Percentiles rank a stretch among this genome's conserved stretches.
phyloP scores from a whole-genome alignment of 1,140 invertebrate genomes.

The Bombus polaris region DNA sequence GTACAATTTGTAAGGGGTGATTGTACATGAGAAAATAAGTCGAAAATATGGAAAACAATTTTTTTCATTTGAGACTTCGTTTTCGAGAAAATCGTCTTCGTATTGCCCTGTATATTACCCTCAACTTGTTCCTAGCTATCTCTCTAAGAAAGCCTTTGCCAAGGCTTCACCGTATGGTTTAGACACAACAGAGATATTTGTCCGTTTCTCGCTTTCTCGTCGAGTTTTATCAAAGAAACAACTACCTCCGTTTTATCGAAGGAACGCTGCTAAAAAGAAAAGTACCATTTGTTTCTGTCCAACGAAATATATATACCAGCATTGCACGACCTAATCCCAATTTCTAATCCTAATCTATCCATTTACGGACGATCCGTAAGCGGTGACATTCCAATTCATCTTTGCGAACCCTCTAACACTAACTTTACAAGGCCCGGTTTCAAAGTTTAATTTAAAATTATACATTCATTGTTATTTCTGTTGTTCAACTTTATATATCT shows the following conservation, averaged over 20 bases:
- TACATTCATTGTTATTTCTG: too few relatives aligned
- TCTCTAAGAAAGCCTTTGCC: background rate
- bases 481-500: too few relatives aligned
- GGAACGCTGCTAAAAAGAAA: background rate
- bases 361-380: background rate
- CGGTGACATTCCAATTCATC: background rate
- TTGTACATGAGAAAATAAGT: too few relatives aligned
- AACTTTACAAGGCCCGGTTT: too few relatives aligned
- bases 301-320: background rate
- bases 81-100: too few relatives aligned
- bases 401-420: background rate
- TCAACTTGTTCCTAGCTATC: background rate
- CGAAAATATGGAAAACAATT: too few relatives aligned
- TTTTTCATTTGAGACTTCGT: too few relatives aligned
- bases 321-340: constrained; percentile 3
- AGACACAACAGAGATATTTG: background rate
- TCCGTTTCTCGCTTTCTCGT: background rate
- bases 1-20: too few relatives aligned
- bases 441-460: too few relatives aligned
- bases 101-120: too few relatives aligned
- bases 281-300: background rate
- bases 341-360: background rate
- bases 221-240: constrained; percentile 6
- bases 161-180: too few relatives aligned
- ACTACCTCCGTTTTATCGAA: too few relatives aligned